These are phyloP conservation scores for Eucera pruinosa DNA, from an alignment of 2,888 invertebrate genomes.

Conservation along the genomic window DNA sequence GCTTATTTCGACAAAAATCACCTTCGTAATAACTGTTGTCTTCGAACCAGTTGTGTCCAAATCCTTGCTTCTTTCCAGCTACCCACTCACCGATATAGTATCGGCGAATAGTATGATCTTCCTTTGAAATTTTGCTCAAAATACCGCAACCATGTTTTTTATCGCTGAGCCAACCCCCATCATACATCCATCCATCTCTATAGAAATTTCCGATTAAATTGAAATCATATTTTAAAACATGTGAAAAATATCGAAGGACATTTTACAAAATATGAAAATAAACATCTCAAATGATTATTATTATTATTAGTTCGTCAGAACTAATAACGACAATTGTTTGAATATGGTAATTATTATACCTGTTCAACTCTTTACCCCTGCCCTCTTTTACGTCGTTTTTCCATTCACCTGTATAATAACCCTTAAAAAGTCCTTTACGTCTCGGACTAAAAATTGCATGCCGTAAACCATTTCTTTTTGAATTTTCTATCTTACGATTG, in stretches of 20 bases:
- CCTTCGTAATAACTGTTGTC: slow-evolving; percentile 88
- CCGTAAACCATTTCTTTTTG: slow-evolving; percentile 86
- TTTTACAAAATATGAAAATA: neutral
- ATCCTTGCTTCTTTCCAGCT: slow-evolving; percentile 86
- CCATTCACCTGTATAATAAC: slow-evolving; percentile 87
- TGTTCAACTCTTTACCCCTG: slow-evolving; percentile 71
- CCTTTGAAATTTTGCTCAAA: slow-evolving; percentile 74
- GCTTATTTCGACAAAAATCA: slow-evolving; percentile 84
- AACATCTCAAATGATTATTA: neutral
- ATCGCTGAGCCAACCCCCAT: slow-evolving; percentile 87
- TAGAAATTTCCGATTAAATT: slow-evolving; percentile 17
- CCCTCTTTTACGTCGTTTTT: slow-evolving; percentile 85
- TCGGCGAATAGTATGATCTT: slow-evolving; percentile 54
- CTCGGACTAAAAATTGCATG: slow-evolving; percentile 86
- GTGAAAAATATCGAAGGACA: neutral
- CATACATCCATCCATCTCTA: slow-evolving; percentile 85
- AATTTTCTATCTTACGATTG: slow-evolving; percentile 47
- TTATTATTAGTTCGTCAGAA: neutral
- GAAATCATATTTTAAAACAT: slow-evolving; percentile 4
- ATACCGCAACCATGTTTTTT: slow-evolving; percentile 87
- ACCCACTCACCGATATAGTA: slow-evolving; percentile 87
- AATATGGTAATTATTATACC: slow-evolving; percentile 53
- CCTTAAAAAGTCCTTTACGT: slow-evolving; percentile 78
- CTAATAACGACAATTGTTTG: neutral
- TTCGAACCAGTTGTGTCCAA: slow-evolving; percentile 86